Conservation (phyloP, 30 jellyfish, hydroid and myxozoan genomes). For the Aurelia aurita region DNA sequence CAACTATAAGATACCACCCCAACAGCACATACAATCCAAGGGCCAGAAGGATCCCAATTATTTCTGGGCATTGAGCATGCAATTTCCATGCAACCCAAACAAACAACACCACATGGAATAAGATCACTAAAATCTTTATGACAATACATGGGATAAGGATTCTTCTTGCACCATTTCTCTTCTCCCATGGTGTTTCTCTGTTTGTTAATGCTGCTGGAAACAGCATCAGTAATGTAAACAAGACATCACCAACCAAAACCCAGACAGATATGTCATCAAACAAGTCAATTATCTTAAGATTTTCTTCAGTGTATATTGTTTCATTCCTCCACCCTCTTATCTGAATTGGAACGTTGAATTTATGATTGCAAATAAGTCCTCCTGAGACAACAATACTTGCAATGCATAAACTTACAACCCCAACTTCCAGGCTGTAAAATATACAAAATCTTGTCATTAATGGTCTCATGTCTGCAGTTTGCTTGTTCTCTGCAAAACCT, state of each 20-base stretch:
- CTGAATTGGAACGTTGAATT: conserved; percentile 43
- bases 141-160: conserved; percentile 55
- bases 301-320: conserved; percentile 20
- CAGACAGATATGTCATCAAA: conserved; percentile 49
- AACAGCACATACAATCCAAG: conserved; percentile 38
- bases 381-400: conserved; percentile 59
- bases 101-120: conserved; percentile 45
- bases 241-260: conserved; percentile 59
- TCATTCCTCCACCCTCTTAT: conserved; percentile 61
- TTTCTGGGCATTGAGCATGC: conserved; percentile 52
- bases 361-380: conserved; percentile 50
- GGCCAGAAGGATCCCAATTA: conserved; percentile 56
- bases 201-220: conserved; percentile 52
- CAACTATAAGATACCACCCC: conserved; percentile 53
- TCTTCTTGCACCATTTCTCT: conserved; percentile 41
- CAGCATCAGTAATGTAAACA: conserved; percentile 41
- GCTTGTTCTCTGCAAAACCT: too few relatives aligned
- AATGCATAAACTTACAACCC: conserved; percentile 37
- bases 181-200: conserved; percentile 38
- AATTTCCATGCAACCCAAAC: conserved; percentile 61
- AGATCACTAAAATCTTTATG: conserved; percentile 14
- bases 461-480: conserved; percentile 33
- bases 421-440: conserved; percentile 54
- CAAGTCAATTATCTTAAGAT: conserved; percentile 24
- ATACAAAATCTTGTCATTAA: conserved; percentile 54